These are phyloP conservation scores for Ictidomys tridecemlineatus DNA, from an alignment of 2,113 vertebrate species.

Conservation along the genomic window DNA sequence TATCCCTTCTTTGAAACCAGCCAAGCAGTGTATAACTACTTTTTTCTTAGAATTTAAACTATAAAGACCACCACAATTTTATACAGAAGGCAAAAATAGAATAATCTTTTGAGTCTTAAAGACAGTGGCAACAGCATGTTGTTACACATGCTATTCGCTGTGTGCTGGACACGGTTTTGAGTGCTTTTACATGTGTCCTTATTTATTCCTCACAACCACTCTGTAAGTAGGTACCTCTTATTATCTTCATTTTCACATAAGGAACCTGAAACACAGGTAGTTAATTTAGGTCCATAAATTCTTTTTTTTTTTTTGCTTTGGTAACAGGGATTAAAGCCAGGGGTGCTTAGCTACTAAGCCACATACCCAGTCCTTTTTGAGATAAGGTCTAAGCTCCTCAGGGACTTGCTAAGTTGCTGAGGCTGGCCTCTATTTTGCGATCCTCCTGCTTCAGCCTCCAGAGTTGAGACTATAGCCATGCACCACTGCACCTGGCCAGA, in stretches of 20 bases:
- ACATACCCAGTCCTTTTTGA: too few species aligned
- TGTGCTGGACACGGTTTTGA: not conserved
- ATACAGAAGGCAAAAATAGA: not conserved
- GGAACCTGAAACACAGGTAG: not conserved
- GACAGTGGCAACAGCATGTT: not conserved
- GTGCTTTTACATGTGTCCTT: not conserved
- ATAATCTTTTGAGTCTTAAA: not conserved
- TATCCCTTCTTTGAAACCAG: not conserved
- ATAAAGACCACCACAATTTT: not conserved
- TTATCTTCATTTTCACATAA: not conserved
- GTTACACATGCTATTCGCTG: not conserved
- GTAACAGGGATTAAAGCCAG: too few species aligned
- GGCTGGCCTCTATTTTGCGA: too few species aligned
- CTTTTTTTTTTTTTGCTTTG: not conserved
- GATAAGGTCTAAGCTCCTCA: too few species aligned
- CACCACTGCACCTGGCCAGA: too few species aligned
- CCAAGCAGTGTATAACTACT: not conserved
- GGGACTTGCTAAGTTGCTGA: too few species aligned
- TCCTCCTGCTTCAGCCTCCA: too few species aligned
- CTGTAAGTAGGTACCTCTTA: too few species aligned
- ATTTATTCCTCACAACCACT: not conserved
- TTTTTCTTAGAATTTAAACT: constrained; percentile 42
- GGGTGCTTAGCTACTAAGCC: too few species aligned
- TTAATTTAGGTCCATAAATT: not conserved
- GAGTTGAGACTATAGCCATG: too few species aligned